Conservation (phyloP, 2,113 vertebrate species). For the Marcusenius ussheri region DNA sequence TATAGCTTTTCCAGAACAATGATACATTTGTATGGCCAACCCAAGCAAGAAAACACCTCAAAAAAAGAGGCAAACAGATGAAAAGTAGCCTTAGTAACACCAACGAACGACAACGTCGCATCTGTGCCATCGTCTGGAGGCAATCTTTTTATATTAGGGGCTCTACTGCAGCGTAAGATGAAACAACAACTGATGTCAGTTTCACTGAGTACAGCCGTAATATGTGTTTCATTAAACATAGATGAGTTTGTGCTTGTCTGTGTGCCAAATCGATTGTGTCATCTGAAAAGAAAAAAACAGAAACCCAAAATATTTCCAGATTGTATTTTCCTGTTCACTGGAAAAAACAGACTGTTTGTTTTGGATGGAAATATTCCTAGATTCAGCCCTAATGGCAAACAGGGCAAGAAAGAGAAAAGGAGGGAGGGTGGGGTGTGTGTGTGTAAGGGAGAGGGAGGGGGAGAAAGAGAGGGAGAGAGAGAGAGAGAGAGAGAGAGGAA, state of each 20-base stretch:
- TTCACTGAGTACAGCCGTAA: slow-evolving; percentile 1
- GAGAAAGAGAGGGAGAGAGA: neutral
- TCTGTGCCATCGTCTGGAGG: neutral
- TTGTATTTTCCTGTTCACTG: neutral
- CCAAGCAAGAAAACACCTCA: neutral
- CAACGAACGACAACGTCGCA: neutral
- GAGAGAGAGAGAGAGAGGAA: neutral
- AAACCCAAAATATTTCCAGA: slow-evolving; percentile 11
- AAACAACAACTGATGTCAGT: neutral
- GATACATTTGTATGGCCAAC: neutral
- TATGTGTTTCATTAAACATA: slow-evolving; percentile 14
- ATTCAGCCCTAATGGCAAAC: neutral
- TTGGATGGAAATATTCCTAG: neutral
- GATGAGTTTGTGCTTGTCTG: neutral
- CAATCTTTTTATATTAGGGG: neutral
- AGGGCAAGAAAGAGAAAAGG: neutral
- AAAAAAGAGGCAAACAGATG: neutral
- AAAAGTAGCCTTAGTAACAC: neutral
- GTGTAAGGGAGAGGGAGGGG: neutral
- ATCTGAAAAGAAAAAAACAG: neutral
- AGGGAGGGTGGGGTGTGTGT: neutral
- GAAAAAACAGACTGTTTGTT: neutral
- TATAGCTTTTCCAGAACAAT: neutral
- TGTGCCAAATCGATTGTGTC: slow-evolving; percentile 1
- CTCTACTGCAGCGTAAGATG: neutral